phyloP scores from a whole-genome alignment of 2,888 invertebrate species.

The Odontomyia ornata region DNA sequence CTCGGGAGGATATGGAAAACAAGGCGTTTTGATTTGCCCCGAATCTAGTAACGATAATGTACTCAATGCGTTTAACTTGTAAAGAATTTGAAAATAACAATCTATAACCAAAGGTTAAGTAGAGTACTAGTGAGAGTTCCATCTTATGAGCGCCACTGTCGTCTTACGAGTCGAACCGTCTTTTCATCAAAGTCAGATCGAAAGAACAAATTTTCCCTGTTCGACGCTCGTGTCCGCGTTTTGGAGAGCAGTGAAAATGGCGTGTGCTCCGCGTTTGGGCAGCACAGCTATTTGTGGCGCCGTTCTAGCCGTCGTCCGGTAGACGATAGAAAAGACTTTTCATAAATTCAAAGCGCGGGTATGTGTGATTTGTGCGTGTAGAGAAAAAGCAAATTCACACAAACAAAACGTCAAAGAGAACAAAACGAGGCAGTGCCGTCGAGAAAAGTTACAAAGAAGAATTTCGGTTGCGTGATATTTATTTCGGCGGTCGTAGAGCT shows the following conservation, averaged over 20 bases:
- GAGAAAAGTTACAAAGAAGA: too few relatives aligned
- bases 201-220: too few relatives aligned
- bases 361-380: slow-evolving; percentile 19
- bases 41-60: too few relatives aligned
- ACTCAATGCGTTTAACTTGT: too few relatives aligned
- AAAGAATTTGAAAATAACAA: too few relatives aligned
- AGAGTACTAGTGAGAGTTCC: too few relatives aligned
- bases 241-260: slow-evolving; percentile 37
- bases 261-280: slow-evolving; percentile 37
- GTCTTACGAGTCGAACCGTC: slow-evolving; percentile 40
- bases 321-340: background rate
- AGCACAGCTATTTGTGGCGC: slow-evolving; percentile 10
- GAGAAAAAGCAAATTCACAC: background rate
- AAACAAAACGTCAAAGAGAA: background rate
- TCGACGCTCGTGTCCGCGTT: slow-evolving; percentile 33
- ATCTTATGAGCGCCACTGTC: too few relatives aligned
- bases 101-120: too few relatives aligned
- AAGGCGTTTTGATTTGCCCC: too few relatives aligned
- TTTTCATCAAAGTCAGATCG: slow-evolving; percentile 16
- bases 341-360: background rate
- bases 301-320: slow-evolving; percentile 3
- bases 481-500: too few relatives aligned
- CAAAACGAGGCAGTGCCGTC: background rate
- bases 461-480: too few relatives aligned
- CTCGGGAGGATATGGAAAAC: too few relatives aligned